Conservation (phyloP, 2,888 invertebrate species). For the Agonopterix heracliana region DNA sequence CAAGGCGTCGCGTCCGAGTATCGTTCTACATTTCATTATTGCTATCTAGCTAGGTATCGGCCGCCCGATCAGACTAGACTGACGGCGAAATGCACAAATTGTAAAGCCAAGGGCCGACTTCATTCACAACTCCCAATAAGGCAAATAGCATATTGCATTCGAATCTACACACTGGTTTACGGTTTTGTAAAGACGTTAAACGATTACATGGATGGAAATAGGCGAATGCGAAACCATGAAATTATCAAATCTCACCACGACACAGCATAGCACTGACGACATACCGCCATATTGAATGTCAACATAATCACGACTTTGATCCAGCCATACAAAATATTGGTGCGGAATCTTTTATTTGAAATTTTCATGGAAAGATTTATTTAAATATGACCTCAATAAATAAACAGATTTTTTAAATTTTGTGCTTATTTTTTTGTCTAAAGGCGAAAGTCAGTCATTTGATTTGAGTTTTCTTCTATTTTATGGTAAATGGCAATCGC, state of each 20-base stretch:
- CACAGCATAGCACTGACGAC: slow-evolving; percentile 97
- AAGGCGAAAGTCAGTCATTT: slow-evolving; percentile 51
- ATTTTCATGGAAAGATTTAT: slow-evolving; percentile 24
- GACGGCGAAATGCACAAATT: slow-evolving; percentile 41
- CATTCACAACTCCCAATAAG: slow-evolving; percentile 22
- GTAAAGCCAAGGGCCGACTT: slow-evolving; percentile 29
- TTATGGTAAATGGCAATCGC: slow-evolving; percentile 24
- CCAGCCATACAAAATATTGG: slow-evolving; percentile 39
- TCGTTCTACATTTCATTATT: slow-evolving; percentile 51
- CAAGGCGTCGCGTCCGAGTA: slow-evolving; percentile 36
- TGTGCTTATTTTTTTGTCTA: slow-evolving; percentile 64
- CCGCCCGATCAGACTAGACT: slow-evolving; percentile 45
- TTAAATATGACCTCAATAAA: slow-evolving; percentile 21
- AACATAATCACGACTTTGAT: slow-evolving; percentile 72
- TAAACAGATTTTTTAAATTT: slow-evolving; percentile 48
- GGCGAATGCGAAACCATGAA: slow-evolving; percentile 45
- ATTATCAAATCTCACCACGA: slow-evolving; percentile 88
- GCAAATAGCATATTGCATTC: slow-evolving; percentile 30
- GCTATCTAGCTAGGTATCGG: slow-evolving; percentile 54
- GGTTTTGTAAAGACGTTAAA: slow-evolving; percentile 28
- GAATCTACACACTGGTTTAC: slow-evolving; percentile 24
- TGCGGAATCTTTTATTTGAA: slow-evolving; percentile 14
- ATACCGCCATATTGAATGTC: slow-evolving; percentile 96
- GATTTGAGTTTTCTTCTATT: slow-evolving; percentile 49
- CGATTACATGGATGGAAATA: slow-evolving; percentile 33